Percentiles rank a stretch among this genome's conserved stretches.
phyloP scores from a whole-genome alignment of 2,888 invertebrate species.

The Idaea straminata region DNA sequence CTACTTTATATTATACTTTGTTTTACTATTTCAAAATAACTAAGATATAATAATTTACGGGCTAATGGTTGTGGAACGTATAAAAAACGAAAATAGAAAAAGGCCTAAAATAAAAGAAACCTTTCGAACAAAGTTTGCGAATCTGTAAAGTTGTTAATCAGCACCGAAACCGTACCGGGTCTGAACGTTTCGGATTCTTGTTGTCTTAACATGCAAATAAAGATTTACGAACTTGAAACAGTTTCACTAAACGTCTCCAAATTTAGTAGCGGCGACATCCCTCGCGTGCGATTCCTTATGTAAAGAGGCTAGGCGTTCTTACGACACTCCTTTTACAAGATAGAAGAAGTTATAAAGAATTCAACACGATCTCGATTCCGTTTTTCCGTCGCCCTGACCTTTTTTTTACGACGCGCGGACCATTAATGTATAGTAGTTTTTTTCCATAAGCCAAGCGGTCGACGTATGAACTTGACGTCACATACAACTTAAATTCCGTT shows the following conservation, averaged over 20 bases:
- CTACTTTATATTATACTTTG: too few relatives aligned
- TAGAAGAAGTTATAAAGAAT: conserved; percentile 61
- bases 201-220: conserved; percentile 52
- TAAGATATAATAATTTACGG: background rate
- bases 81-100: background rate
- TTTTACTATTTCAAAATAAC: too few relatives aligned
- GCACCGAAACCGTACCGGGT: conserved; percentile 28
- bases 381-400: conserved; percentile 52
- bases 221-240: conserved; percentile 55
- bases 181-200: conserved; percentile 34
- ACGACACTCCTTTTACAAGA: conserved; percentile 54
- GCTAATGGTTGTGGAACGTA: background rate
- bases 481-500: conserved; percentile 45
- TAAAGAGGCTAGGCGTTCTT: conserved; percentile 47
- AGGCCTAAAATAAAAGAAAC: background rate
- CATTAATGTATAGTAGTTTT: conserved; percentile 43
- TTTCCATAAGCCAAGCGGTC: conserved; percentile 40
- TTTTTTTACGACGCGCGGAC: conserved; percentile 53
- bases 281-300: conserved; percentile 53
- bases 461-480: conserved; percentile 28
- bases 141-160: conserved; percentile 23
- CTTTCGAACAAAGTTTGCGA: conserved; percentile 14
- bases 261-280: conserved; percentile 55
- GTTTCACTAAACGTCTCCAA: conserved; percentile 59
- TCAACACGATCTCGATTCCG: conserved; percentile 57